phyloP scores from a whole-genome alignment of 2,797 vertebrate species.

The Sus cebifrons region DNA sequence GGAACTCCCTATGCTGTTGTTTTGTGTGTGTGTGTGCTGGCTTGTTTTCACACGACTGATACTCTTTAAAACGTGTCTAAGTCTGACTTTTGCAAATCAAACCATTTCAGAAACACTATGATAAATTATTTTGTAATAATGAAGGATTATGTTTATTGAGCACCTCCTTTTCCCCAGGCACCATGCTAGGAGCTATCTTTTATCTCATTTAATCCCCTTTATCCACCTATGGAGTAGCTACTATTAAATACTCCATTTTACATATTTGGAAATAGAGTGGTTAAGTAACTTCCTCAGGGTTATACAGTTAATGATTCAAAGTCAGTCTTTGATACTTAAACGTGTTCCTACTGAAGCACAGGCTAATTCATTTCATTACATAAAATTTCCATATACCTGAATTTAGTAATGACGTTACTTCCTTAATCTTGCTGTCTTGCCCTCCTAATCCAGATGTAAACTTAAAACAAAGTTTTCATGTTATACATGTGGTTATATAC shows the following conservation, averaged over 20 bases:
- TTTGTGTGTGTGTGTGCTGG: background rate
- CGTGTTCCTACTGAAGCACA: background rate
- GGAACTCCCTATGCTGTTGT: too few relatives aligned
- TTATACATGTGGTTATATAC: background rate
- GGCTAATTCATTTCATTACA: conserved; percentile 43
- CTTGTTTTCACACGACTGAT: background rate
- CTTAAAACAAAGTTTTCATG: background rate
- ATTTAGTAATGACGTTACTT: conserved; percentile 7
- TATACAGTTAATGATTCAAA: conserved; percentile 25
- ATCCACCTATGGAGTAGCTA: background rate
- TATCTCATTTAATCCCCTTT: background rate
- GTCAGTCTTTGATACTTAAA: background rate
- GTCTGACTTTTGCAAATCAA: conserved; percentile 30
- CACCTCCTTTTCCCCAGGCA: background rate
- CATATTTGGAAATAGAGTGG: background rate
- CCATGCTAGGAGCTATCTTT: background rate
- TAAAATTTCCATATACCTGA: background rate
- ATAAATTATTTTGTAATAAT: background rate
- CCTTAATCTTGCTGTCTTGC: background rate
- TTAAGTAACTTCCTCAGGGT: background rate
- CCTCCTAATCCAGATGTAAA: background rate
- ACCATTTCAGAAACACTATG: background rate
- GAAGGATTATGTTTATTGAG: conserved; percentile 7
- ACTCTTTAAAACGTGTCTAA: conserved; percentile 5
- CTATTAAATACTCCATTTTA: background rate